Conservation (phyloP, 2,797 vertebrate genomes). For the Lateolabrax maculatus region DNA sequence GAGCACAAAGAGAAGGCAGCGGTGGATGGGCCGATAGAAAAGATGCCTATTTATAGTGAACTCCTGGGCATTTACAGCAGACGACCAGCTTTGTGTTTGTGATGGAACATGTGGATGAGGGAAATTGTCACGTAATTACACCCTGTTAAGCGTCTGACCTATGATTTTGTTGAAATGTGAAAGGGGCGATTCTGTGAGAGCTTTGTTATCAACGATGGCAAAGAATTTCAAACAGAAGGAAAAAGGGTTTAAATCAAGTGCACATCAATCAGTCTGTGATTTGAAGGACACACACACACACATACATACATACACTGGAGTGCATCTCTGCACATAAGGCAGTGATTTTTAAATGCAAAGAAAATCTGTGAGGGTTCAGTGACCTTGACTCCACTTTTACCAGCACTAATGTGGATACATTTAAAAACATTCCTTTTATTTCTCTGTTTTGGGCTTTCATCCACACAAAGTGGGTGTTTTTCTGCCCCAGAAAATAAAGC, state of each 20-base stretch:
- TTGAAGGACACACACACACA: conserved; percentile 46
- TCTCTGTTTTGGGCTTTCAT: neutral
- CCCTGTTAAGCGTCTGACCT: conserved; percentile 70
- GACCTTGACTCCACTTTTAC: conserved; percentile 46
- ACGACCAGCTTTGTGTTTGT: conserved; percentile 71
- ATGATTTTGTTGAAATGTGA: conserved; percentile 74
- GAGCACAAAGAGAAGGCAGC: conserved; percentile 58
- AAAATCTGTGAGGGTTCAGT: conserved; percentile 33
- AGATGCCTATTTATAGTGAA: conserved; percentile 68
- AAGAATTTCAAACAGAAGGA: conserved; percentile 49
- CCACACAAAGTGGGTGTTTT: conserved; percentile 2
- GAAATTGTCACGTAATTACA: conserved; percentile 79
- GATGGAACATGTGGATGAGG: conserved; percentile 72
- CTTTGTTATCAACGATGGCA: conserved; percentile 65
- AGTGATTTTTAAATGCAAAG: conserved; percentile 59
- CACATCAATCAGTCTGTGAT: conserved; percentile 63
- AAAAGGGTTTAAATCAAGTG: conserved; percentile 50
- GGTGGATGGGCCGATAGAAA: conserved; percentile 47
- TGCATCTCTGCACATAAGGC: conserved; percentile 24
- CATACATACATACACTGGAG: conserved; percentile 2
- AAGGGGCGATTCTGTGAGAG: conserved; percentile 53
- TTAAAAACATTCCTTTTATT: conserved; percentile 5
- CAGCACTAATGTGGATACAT: neutral
- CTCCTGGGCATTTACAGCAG: conserved; percentile 56
- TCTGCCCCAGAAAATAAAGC: conserved; percentile 8